Evolutionary conservation across 2,113 vertebrate genomes (phyloP), one percentile per base, ranked within the genome.

Genomic region (Calcarius ornatus): DNA sequence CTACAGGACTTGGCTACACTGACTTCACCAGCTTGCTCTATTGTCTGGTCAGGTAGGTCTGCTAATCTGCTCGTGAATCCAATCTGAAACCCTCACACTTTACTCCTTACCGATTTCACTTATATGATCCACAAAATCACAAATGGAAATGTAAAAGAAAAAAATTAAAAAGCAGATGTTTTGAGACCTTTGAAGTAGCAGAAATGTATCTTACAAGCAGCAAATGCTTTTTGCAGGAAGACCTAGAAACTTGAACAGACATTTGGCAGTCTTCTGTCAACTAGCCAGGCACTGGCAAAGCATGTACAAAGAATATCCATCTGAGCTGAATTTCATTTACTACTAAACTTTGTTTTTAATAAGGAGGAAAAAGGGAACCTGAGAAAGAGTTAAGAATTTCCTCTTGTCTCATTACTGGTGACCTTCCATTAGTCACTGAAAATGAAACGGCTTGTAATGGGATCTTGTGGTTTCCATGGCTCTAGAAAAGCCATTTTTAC

Each of bases 301-400:
- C 1, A 3, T 21, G 12, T 31, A 35, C 1, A 21, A 87, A 85
- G 51, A 79, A 70, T 45, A 89, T 27, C 42, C 75, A 69, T 69
- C 50, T 69, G 69, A 95, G 53, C 31, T 84, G 63, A 92, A 91
- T 88, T 87, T 84, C 30, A 69, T 94, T 91, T 87, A 65, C 42
- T 87, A 50, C 35, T 66, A 81, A 86, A 51, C 38, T 79, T 95
- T 76, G 15, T 7, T 85, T 93, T 69, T 28, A 80, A 35, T 83
- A 15, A 72, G 50, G 61, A 69, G 54, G 54, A 69, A 89, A 82
- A 81, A 63, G 35, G 50, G 73, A 96, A 87, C 60, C 45, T 47
- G 81, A 95, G 83, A 96, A 94, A 93, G 73, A 96, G 89, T 95
- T 94, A 95, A 97, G 91, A 80, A 89, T 95, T 94, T 91, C 81